Conservation (phyloP, 2,113 vertebrate species). For the Dascyllus trimaculatus region DNA sequence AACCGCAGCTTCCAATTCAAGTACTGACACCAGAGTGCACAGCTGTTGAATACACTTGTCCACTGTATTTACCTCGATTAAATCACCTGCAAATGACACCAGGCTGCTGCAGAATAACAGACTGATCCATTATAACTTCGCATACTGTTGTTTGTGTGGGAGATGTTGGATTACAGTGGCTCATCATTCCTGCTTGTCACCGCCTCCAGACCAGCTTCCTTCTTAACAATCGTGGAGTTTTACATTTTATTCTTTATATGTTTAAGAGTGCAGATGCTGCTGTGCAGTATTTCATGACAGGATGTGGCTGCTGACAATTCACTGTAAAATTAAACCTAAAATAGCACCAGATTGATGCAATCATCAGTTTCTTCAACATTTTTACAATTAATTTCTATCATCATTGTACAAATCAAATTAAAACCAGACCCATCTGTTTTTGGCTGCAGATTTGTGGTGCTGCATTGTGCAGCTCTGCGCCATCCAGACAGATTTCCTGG, state of each 20-base stretch:
- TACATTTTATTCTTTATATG: neutral
- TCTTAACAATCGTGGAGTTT: neutral
- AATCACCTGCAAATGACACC: neutral
- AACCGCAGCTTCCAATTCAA: constrained; percentile 3
- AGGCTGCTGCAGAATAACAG: neutral
- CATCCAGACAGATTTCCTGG: neutral
- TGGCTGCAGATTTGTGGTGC: neutral
- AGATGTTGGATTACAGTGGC: neutral
- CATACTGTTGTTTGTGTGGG: neutral
- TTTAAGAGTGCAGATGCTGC: neutral
- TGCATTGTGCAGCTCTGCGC: neutral
- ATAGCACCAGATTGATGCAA: neutral
- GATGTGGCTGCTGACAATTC: neutral
- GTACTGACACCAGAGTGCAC: neutral
- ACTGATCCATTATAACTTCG: neutral
- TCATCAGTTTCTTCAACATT: neutral
- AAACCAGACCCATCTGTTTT: neutral
- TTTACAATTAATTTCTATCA: neutral
- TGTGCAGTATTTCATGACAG: neutral
- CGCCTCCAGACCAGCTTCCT: neutral
- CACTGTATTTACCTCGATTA: neutral
- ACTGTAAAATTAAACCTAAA: neutral
- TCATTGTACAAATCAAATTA: neutral
- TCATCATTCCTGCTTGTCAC: neutral
- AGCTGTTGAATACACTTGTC: neutral